Percentiles rank a stretch among this genome's conserved stretches.
Conservation (phyloP, 2,888 invertebrate genomes). For the Rhingia campestris region DNA sequence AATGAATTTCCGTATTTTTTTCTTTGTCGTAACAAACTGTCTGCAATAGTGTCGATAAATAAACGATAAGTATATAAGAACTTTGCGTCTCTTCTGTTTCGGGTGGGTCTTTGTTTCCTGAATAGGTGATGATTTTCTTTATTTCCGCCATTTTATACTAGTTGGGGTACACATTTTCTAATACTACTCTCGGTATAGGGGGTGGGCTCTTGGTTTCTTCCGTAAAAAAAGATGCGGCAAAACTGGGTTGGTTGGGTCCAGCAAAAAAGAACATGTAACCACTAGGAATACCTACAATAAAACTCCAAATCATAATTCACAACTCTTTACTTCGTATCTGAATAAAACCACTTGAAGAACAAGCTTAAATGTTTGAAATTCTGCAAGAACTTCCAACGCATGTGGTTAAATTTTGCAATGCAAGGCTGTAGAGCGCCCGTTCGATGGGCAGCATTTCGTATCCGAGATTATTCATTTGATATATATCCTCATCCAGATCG, state of each 20-base stretch:
- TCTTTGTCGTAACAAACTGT: constrained; percentile 38
- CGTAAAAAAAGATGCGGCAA: too few species aligned
- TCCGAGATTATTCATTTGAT: constrained; percentile 88
- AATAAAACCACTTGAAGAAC: not conserved
- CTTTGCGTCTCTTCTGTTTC: not conserved
- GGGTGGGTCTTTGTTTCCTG: too few species aligned
- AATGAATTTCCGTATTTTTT: constrained; percentile 52
- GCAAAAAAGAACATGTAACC: too few species aligned
- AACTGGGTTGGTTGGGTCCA: too few species aligned
- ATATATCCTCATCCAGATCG: constrained; percentile 87
- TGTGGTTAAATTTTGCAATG: constrained; percentile 78
- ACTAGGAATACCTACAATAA: too few species aligned
- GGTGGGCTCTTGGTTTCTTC: too few species aligned
- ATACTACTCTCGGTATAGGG: too few species aligned
- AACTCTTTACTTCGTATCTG: constrained; percentile 27
- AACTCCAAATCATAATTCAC: constrained; percentile 1
- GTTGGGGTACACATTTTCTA: too few species aligned
- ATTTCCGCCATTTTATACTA: too few species aligned
- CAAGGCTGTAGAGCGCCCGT: constrained; percentile 83
- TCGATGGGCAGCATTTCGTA: constrained; percentile 84
- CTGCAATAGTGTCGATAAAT: constrained; percentile 63
- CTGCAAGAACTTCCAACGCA: constrained; percentile 79
- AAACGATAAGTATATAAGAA: constrained; percentile 16
- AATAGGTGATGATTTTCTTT: too few species aligned
- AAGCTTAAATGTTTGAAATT: constrained; percentile 72